Conservation (phyloP, 1,140 invertebrate genomes). For the Coptotermes formosanus region DNA sequence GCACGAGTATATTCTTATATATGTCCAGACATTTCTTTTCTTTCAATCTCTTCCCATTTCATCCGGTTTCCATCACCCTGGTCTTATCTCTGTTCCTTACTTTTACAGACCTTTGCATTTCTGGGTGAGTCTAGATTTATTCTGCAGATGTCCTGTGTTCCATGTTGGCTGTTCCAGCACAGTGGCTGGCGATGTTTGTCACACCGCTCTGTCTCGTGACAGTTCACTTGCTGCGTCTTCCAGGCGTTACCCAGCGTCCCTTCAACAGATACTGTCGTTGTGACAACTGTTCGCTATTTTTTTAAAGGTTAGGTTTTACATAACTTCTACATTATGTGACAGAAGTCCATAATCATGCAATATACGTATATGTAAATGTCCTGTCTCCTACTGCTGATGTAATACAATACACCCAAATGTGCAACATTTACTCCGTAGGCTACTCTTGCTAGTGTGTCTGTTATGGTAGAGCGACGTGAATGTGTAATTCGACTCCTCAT, state of each 20-base stretch:
- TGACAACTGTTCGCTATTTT: background rate
- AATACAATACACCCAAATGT: too few relatives aligned
- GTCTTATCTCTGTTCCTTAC: background rate
- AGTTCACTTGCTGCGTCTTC: background rate
- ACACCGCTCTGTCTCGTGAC: background rate
- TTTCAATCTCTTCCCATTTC: background rate
- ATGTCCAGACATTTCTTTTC: background rate
- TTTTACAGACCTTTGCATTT: background rate
- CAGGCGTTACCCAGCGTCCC: background rate
- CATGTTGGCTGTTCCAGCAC: background rate
- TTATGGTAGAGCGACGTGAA: too few relatives aligned
- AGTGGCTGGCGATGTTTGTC: background rate
- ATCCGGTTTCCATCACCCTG: background rate
- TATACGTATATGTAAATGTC: too few relatives aligned
- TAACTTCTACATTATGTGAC: too few relatives aligned
- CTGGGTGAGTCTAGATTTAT: background rate
- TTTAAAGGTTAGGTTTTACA: too few relatives aligned
- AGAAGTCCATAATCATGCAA: too few relatives aligned
- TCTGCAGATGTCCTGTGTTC: background rate
- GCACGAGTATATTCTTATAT: background rate
- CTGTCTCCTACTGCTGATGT: too few relatives aligned
- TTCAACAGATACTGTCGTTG: background rate
- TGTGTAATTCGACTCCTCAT: too few relatives aligned
- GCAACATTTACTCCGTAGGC: too few relatives aligned
- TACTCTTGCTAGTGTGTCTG: too few relatives aligned